Evolutionary conservation across 2,113 vertebrate species (phyloP).

Genomic region (Monopterus albus): DNA sequence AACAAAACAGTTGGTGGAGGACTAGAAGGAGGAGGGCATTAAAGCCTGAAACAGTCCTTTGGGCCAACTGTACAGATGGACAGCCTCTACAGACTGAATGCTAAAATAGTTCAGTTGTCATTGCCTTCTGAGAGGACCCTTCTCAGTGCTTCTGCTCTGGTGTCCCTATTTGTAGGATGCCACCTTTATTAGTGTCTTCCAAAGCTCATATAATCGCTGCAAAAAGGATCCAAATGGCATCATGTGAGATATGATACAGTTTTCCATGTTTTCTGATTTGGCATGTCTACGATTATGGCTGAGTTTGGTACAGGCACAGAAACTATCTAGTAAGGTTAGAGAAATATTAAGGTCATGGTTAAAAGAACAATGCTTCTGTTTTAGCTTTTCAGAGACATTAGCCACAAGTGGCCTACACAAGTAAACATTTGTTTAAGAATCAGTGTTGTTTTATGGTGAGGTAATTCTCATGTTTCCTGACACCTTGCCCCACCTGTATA

Average conservation of each 20-base stretch:
- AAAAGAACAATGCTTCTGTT: not conserved
- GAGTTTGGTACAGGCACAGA: not conserved
- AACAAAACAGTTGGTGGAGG: not conserved
- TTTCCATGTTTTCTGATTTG: not conserved
- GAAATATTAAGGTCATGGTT: not conserved
- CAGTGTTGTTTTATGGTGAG: not conserved
- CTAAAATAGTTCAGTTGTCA: conserved; percentile 24
- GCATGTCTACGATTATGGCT: not conserved
- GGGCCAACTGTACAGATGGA: conserved; percentile 37
- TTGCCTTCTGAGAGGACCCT: not conserved
- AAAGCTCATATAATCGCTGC: not conserved
- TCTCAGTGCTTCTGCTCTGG: not conserved
- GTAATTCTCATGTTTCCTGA: not conserved
- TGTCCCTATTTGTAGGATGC: not conserved
- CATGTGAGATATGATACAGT: not conserved
- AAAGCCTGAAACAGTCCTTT: conserved; percentile 16
- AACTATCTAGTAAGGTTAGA: not conserved
- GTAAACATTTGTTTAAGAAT: not conserved
- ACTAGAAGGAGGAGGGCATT: not conserved
- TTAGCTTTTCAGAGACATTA: not conserved
- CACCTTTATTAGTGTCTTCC: not conserved
- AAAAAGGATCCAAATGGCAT: not conserved
- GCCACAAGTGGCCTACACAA: not conserved
- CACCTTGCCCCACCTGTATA: not conserved
- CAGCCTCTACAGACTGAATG: conserved; percentile 14